These are phyloP conservation scores for Diarsia brunnea DNA, from an alignment of 2,888 invertebrate species.

Conservation along the genomic window DNA sequence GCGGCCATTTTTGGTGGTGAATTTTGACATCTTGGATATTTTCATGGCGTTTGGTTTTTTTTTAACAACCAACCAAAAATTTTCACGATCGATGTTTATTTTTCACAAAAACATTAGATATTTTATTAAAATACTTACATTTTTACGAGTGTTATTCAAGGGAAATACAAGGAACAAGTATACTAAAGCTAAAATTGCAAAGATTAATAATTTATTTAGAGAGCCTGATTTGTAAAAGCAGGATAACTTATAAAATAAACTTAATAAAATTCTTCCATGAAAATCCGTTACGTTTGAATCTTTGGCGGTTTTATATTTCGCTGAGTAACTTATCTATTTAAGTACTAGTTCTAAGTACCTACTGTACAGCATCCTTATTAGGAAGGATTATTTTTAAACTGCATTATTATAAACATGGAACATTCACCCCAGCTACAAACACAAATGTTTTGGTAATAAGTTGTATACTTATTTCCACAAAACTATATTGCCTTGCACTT, in stretches of 20 bases:
- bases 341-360: neutral
- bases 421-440: no score
- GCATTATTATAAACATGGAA: neutral
- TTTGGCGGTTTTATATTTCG: no score
- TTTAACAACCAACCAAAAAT: neutral
- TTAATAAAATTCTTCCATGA: no score
- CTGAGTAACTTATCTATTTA: neutral
- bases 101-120: neutral
- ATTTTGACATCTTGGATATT: slow-evolving; percentile 14
- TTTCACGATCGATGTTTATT: neutral
- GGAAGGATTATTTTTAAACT: neutral
- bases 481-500: neutral
- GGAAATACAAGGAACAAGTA: neutral
- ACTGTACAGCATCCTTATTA: neutral
- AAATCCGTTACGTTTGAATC: slow-evolving; percentile 27
- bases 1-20: slow-evolving; percentile 11
- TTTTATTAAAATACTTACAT: neutral
- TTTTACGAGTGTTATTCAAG: neutral
- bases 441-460: neutral
- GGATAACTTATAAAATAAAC: neutral
- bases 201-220: neutral
- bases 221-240: neutral
- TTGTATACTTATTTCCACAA: neutral
- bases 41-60: neutral
- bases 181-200: neutral